Evolutionary conservation across 2,113 vertebrate genomes (phyloP).

Genomic region (Xenus cinereus): DNA sequence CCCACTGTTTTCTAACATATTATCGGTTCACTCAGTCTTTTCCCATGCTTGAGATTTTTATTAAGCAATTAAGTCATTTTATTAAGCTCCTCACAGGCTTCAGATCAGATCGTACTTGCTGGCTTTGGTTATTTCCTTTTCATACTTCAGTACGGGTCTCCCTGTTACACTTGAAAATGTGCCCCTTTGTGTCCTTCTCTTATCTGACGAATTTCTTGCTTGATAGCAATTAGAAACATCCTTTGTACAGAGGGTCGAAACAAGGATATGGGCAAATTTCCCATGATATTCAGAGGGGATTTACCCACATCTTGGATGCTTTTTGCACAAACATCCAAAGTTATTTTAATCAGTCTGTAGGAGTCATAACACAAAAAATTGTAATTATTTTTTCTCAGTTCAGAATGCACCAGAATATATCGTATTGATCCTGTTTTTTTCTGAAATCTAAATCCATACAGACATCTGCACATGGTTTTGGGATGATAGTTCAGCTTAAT

Average conservation of each 20-base stretch:
- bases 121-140: background rate
- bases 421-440: too few relatives aligned
- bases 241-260: background rate
- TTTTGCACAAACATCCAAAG: background rate
- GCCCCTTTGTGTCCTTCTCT: background rate
- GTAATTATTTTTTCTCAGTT: background rate
- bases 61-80: background rate
- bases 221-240: background rate
- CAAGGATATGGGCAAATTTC: background rate
- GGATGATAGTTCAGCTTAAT: background rate
- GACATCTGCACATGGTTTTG: too few relatives aligned
- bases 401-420: background rate
- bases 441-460: too few relatives aligned
- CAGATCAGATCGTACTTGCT: background rate
- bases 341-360: background rate
- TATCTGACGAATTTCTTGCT: background rate
- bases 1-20: background rate
- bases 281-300: background rate
- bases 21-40: background rate
- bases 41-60: background rate
- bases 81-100: background rate
- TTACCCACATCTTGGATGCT: background rate
- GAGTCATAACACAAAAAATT: background rate
- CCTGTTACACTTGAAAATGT: background rate
- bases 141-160: background rate